Evolutionary conservation across 2,113 vertebrate species (phyloP), one percentile per base, ranked within the genome.

Genomic region (Nicator chloris): DNA sequence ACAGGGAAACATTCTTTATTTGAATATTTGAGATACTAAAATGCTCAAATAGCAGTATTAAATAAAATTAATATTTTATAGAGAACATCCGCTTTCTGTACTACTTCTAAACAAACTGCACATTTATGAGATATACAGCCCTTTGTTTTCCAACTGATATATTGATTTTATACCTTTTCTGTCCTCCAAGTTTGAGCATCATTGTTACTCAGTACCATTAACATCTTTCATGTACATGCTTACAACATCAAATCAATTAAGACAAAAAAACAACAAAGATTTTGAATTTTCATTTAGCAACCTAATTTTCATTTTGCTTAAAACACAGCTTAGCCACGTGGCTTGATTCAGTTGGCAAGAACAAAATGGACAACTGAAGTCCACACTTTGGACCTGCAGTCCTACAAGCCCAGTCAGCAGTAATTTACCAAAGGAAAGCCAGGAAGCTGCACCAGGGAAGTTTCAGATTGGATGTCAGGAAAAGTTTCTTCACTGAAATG

Each of bases 1-100:
- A 63, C 3, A 44, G 7, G 61, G 82, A 61, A 71, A 17, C 9
- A 13, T 11, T 33, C 33, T 28, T 51, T 45, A 42, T 57, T 45
- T 37, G 20, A 72, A 69, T 15, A 78, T 17, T 33, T 61, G 15
- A 51, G 17, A 39, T 15, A 13, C 7, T 63, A 21, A 16, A 80
- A 56, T 30, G 4, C 2, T 2, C 10, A 40, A 7, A 64, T 0
- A 39, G 23, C 7, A 64, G 13, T 13, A 53, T 31, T 56, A 78
- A 30, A 54, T 23, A 35, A 11, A 85, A 44, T 11, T 2, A 44
- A 19, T 33, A 51, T 47, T 72, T 83, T 42, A 57, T 3, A 39
- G 7, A 57, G 12, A 86, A 63, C 16, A 64, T 13, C 7, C 1
- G 1, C 8, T 60, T 89, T 53, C 39, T 76, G n/a, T 57, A 26